These are phyloP conservation scores for Oscheius sp. DNA, from an alignment of 2,888 invertebrate species.

Conservation along the genomic window DNA sequence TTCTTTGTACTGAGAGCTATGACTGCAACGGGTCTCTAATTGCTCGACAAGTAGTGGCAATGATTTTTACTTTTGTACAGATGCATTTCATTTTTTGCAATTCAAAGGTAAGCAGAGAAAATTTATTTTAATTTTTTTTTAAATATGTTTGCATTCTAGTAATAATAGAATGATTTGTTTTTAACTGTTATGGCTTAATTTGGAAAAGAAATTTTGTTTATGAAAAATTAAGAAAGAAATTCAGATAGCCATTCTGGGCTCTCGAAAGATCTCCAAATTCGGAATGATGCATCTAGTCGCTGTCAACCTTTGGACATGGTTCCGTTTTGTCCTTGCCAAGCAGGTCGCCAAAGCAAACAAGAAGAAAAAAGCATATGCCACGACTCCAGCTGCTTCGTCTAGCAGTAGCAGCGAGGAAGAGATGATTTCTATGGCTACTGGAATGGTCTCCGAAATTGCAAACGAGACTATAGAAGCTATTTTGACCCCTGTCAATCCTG, in stretches of 20 bases:
- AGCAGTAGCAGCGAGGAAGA: conserved; percentile 5
- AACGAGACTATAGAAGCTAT: conserved; percentile 28
- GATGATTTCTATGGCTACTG: conserved; percentile 8
- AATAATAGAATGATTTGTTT: no score
- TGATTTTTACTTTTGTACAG: conserved; percentile 68
- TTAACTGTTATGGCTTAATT: no score
- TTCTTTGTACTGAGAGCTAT: conserved; percentile 60
- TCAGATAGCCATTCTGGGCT: conserved; percentile 61
- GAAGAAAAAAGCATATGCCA: conserved; percentile 35
- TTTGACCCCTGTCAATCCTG: conserved; percentile 1
- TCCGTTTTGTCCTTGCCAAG: conserved; percentile 68
- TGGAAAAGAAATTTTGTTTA: no score
- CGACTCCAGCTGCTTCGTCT: neutral
- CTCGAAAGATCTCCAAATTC: conserved; percentile 58
- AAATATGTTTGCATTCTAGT: no score
- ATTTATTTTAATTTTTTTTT: no score
- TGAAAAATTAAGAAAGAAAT: conserved; percentile 8
- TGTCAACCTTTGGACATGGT: conserved; percentile 69
- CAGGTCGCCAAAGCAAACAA: conserved; percentile 51
- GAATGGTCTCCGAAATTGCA: conserved; percentile 11
- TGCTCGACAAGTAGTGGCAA: conserved; percentile 64
- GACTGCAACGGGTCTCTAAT: conserved; percentile 46
- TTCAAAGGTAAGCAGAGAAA: conserved; percentile 68
- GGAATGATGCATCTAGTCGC: conserved; percentile 68
- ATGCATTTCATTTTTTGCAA: conserved; percentile 70